Evolutionary conservation across 1,140 invertebrate genomes (phyloP).

Genomic region (Apis dorsata): DNA sequence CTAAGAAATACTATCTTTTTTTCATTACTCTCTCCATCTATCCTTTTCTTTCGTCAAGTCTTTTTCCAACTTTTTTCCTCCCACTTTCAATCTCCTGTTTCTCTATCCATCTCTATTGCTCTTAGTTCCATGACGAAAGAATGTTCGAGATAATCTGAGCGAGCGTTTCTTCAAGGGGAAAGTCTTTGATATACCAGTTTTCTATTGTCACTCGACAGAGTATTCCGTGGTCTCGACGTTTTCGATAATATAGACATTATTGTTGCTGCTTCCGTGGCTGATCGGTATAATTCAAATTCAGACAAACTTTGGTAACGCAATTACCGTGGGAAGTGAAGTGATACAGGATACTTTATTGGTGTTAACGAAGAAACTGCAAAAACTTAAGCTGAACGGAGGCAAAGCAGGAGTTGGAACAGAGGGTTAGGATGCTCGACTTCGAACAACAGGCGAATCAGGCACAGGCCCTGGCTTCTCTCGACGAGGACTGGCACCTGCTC

Average conservation of each 20-base stretch:
- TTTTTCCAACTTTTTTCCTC: neutral
- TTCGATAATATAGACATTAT: neutral
- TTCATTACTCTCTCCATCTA: neutral
- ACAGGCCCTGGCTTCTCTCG: slow-evolving; percentile 68
- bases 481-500: slow-evolving; percentile 74
- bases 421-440: slow-evolving; percentile 67
- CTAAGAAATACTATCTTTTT: neutral
- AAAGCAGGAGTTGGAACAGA: slow-evolving; percentile 18
- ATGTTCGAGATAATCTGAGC: slow-evolving; percentile 45
- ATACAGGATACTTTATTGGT: slow-evolving; percentile 2
- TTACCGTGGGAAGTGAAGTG: slow-evolving; percentile 29
- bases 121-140: slow-evolving; percentile 38
- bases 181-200: slow-evolving; percentile 47
- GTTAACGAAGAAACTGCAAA: neutral
- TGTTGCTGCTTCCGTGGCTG: neutral
- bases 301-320: neutral
- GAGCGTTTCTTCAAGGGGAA: slow-evolving; percentile 40
- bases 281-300: neutral
- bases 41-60: neutral
- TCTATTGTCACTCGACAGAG: slow-evolving; percentile 36
- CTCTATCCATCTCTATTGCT: slow-evolving; percentile 7
- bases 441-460: slow-evolving; percentile 73
- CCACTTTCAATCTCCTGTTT: neutral
- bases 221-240: slow-evolving; percentile 16
- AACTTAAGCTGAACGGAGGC: neutral